Base-by-base conservation (phyloP, 2,797 vertebrate species). In the Cuniculus paca region DNA sequence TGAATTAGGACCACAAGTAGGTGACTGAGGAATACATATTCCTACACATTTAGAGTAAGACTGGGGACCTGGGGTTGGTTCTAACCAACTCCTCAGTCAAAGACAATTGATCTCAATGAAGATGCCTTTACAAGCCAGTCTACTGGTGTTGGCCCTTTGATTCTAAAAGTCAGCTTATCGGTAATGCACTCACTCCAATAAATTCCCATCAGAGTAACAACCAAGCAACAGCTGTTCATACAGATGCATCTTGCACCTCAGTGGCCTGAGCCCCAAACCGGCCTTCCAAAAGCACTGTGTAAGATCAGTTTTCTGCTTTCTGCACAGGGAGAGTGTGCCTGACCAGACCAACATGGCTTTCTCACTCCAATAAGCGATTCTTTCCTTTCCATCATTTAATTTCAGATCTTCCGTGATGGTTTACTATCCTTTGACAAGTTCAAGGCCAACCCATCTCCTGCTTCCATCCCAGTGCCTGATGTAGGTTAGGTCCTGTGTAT, bases 341-440 rank as follows among this genome's bases (percentile, higher is more conserved):
- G 48, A 3, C 19, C 28, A 24, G n/a, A 13, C 70, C 24, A 13
- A 24, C 16, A 2, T 1, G 2, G 36, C 60, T 75, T 24, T 4
- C 34, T 24, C 2, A 6, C 11, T 6, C 50, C 0, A 0, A 54
- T 16, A 1, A 82, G 34, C 0, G 4, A 16, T 14, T 7, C 9
- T 0, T 12, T 36, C 81, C 79, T 74, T 50, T 74, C 9, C 52
- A 19, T 28, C 45, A 54, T 90, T 22, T 74, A 12, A 56, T 22
- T 48, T 80, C 65, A 36, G 34, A 14, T 8, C 74, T 70, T 52
- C 20, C 28, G 5, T 26, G 7, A 24, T 42, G 7, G 31, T 6
- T 42, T 52, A 12, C 54, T 20, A 1, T n/a, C 22, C 26, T 48
- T 28, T 52, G 60, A 36, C n/a, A 92, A 52, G 36, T 26, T 14